Conservation (phyloP, 2,113 vertebrate genomes). For the Sus scrofa region DNA sequence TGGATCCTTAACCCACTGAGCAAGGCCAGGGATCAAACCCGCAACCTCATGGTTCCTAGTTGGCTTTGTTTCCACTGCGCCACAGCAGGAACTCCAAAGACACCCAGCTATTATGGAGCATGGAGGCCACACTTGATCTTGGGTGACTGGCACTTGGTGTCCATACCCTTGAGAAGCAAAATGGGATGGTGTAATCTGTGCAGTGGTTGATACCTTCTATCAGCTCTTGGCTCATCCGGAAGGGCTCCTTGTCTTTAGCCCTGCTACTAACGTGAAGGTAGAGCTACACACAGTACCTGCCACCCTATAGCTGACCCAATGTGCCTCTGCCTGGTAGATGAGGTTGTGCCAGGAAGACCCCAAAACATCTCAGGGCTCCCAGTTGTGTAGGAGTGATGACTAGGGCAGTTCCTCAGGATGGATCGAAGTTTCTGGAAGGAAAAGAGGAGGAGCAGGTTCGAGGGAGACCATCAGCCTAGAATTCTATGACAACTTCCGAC, state of each 20-base stretch:
- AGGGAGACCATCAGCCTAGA: neutral
- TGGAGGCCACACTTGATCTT: slow-evolving; percentile 93
- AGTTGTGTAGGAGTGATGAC: slow-evolving; percentile 91
- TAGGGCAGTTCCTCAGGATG: slow-evolving; percentile 88
- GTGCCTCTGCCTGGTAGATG: slow-evolving; percentile 90
- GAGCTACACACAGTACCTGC: slow-evolving; percentile 94
- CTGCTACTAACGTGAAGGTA: slow-evolving; percentile 90
- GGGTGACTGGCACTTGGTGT: slow-evolving; percentile 94
- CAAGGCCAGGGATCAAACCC: no score
- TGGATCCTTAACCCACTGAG: no score
- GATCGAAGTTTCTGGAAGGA: slow-evolving; percentile 47
- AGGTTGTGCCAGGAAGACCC: slow-evolving; percentile 92
- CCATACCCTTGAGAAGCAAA: slow-evolving; percentile 93
- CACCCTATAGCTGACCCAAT: slow-evolving; percentile 91
- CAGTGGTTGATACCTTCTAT: slow-evolving; percentile 94
- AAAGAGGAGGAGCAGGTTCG: neutral
- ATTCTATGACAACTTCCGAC: neutral
- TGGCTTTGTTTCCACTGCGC: no score
- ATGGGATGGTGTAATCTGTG: slow-evolving; percentile 91
- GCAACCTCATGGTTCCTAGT: no score
- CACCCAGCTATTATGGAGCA: slow-evolving; percentile 93
- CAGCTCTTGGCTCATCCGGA: slow-evolving; percentile 88
- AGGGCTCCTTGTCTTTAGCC: slow-evolving; percentile 79
- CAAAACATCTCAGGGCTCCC: slow-evolving; percentile 90
- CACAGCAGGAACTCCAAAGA: no score